Conservation (phyloP, 2,888 invertebrate species). For the Drosophila borborema region DNA sequence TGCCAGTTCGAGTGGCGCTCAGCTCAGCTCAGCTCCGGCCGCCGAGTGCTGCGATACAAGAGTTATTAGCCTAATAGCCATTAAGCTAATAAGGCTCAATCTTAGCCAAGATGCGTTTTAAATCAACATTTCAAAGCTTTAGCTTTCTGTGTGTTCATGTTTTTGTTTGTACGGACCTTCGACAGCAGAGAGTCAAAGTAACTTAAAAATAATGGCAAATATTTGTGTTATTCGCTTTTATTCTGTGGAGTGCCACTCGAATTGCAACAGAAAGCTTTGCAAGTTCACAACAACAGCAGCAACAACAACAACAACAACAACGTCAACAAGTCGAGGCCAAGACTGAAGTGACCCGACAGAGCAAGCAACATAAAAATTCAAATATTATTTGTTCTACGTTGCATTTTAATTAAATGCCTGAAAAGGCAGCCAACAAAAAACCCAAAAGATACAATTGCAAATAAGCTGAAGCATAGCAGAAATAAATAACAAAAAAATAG, state of each 20-base stretch:
- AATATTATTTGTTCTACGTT: constrained; percentile 30
- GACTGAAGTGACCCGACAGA: constrained; percentile 38
- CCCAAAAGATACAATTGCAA: constrained; percentile 37
- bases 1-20: constrained; percentile 43
- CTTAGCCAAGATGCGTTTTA: constrained; percentile 28
- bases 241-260: constrained; percentile 39
- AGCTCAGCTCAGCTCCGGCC: constrained; percentile 25
- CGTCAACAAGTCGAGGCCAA: constrained; percentile 33
- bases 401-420: constrained; percentile 60
- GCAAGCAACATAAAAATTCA: constrained; percentile 15
- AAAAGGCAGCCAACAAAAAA: constrained; percentile 30
- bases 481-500: constrained; percentile 17
- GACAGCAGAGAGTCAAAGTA: constrained; percentile 6
- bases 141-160: constrained; percentile 17
- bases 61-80: constrained; percentile 56
- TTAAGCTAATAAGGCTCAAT: constrained; percentile 52
- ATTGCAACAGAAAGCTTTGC: constrained; percentile 36
- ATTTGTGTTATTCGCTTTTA: constrained; percentile 36
- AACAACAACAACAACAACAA: constrained; percentile 11
- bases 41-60: constrained; percentile 32
- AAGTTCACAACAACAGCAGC: constrained; percentile 20
- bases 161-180: constrained; percentile 25
- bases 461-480: constrained; percentile 32
- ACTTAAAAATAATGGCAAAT: constrained; percentile 56
- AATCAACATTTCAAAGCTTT: constrained; percentile 51